Evolutionary conservation across 2,797 vertebrate species (phyloP), one percentile per base, ranked within the genome.

Genomic region (Microctenopoma stevenorrisi): DNA sequence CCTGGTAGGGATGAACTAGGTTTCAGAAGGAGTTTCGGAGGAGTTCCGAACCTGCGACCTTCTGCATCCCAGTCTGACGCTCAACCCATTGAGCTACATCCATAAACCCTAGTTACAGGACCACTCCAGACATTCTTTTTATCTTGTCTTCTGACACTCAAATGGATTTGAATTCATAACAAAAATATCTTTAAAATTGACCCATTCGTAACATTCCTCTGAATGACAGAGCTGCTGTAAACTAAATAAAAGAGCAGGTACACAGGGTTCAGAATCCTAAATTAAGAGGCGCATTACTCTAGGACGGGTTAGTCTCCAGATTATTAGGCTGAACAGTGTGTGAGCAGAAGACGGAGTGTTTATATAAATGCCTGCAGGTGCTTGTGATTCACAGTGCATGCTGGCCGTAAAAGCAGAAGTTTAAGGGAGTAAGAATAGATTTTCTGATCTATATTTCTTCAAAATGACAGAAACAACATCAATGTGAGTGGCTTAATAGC

Each of bases 201-300:
- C 14, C 53, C 13, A 10, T 35, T 13, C 10, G 26, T 22, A 50
- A 30, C 38, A 43, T 46, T 18, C 25, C 5, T 44, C 6, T 48
- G 43, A 33, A 35, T 30, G 11, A 13, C 35, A 38, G 53, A 56
- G 40, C 62, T 48, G 44, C 58, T 72, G 33, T 33, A 33, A 59
- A 54, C 67, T 67, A 44, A 47, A 58, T 70, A 56, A 72, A 52
- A 38, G 12, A 60, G 26, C 44, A 46, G 33, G 38, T 68, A 74
- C 76, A 54, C 30, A 51, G 59, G 28, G 51, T 49, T 50, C 60
- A 46, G 37, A 38, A 51, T 67, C 49, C 42, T 2, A 68, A 69
- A 82, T 42, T 64, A 56, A 64, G 63, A 47, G 69, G 26, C 33
- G 43, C 68, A 68, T 81, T 78, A 72, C 47, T 68, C 28, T 55